A percentile compares a stretch with the other conserved stretches of the same genome.
phyloP scores from a whole-genome alignment of 1,140 invertebrate species.

The Amyelois transitella region DNA sequence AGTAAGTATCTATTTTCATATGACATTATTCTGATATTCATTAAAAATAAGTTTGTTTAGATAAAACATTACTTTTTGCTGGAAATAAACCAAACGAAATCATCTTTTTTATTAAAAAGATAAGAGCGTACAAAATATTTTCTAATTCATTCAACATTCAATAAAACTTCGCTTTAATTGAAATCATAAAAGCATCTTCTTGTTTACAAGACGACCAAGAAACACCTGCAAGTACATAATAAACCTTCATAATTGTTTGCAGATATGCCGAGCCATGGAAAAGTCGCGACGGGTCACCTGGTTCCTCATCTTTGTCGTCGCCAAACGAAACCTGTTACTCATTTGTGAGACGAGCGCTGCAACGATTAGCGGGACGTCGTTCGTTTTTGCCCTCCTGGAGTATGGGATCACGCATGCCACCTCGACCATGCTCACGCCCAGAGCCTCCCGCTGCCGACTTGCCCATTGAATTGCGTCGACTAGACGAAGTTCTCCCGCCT shows the following conservation, averaged over 20 bases:
- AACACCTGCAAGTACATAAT: background rate
- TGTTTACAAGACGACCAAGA: background rate
- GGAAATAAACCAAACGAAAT: too few relatives aligned
- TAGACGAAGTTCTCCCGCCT: constrained; percentile 81
- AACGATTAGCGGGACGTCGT: constrained; percentile 86
- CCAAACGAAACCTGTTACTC: constrained; percentile 96
- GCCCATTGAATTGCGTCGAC: constrained; percentile 90
- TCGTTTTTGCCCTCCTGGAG: constrained; percentile 89
- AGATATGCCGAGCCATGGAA: constrained; percentile 55
- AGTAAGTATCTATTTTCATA: constrained; percentile 34
- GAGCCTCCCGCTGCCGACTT: constrained; percentile 76
- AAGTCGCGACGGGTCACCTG: constrained; percentile 79
- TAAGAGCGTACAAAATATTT: too few relatives aligned
- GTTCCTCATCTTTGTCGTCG: constrained; percentile 89
- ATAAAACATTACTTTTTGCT: too few relatives aligned
- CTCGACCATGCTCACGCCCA: constrained; percentile 72
- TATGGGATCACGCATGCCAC: constrained; percentile 73
- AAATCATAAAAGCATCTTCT: background rate
- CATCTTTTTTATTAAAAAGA: too few relatives aligned
- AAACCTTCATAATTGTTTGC: constrained; percentile 12
- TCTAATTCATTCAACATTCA: too few relatives aligned
- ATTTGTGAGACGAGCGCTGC: constrained; percentile 91
- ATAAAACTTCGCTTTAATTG: too few relatives aligned
- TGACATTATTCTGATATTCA: background rate
- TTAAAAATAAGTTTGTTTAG: too few relatives aligned